Conservation (phyloP, 2,797 vertebrate genomes). For the Poeciliopsis presidionis region DNA sequence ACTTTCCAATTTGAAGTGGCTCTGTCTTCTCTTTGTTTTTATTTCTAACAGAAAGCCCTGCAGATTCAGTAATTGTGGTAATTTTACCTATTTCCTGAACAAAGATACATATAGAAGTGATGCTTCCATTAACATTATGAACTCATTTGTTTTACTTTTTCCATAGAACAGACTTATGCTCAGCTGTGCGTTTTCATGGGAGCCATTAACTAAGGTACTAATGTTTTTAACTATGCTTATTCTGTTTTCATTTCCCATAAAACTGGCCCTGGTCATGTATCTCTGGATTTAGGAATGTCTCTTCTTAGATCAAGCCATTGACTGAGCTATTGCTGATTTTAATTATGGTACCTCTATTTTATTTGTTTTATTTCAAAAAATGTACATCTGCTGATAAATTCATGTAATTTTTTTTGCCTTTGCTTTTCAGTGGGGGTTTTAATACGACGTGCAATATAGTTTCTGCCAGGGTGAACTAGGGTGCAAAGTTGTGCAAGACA, state of each 20-base stretch:
- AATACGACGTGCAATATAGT: not conserved
- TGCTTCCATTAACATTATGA: not conserved
- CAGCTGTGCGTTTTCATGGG: not conserved
- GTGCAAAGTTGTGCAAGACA: not conserved
- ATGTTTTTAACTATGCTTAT: not conserved
- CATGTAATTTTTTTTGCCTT: not conserved
- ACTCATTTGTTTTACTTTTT: not conserved
- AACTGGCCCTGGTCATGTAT: not conserved
- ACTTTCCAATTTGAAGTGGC: not conserved
- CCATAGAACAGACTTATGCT: not conserved
- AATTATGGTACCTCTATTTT: not conserved
- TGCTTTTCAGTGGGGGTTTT: not conserved
- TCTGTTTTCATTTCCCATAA: not conserved
- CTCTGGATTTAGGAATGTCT: not conserved
- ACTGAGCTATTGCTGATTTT: not conserved
- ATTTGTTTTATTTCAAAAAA: not conserved
- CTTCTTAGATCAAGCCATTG: not conserved
- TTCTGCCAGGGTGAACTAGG: not conserved
- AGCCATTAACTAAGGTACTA: not conserved
- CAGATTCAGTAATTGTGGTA: not conserved
- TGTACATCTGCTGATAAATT: not conserved
- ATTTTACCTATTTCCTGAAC: not conserved
- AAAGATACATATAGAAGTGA: not conserved
- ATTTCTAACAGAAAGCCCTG: not conserved
- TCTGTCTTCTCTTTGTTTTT: not conserved